These are phyloP conservation scores for Premnoplex brunnescens DNA, from an alignment of 2,797 vertebrate genomes.

Conservation along the genomic window DNA sequence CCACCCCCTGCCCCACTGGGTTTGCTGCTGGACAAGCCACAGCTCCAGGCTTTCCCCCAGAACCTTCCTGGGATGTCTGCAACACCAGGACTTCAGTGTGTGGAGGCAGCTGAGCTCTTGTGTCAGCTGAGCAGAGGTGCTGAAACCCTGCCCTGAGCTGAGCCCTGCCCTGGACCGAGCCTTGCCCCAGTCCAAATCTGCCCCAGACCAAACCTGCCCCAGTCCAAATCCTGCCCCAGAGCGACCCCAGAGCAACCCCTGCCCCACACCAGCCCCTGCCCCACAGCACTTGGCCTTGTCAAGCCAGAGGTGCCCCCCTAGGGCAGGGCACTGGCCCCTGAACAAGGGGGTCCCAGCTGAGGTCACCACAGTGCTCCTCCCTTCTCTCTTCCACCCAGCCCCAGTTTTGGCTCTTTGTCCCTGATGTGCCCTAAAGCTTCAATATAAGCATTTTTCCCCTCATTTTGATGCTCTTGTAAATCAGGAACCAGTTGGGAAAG, in stretches of 20 bases:
- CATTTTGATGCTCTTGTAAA: not conserved
- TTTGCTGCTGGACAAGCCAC: not conserved
- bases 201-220: not conserved
- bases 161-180: not conserved
- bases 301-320: rapidly evolving
- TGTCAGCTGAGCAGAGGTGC: not conserved
- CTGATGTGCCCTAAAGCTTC: not conserved
- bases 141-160: not conserved
- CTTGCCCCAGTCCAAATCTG: not conserved
- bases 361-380: not conserved
- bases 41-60: not conserved
- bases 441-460: not conserved
- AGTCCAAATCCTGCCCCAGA: no score
- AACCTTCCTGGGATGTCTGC: not conserved
- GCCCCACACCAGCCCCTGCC: no score
- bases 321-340: not conserved
- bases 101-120: not conserved
- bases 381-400: not conserved
- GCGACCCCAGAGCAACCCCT: no score
- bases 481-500: not conserved
- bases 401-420: not conserved
- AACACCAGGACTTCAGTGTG: not conserved
- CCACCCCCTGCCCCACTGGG: not conserved
- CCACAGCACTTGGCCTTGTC: not conserved
- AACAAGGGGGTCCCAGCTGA: not conserved